Conservation (phyloP, 2,113 vertebrate species). For the Pterocles gutturalis region DNA sequence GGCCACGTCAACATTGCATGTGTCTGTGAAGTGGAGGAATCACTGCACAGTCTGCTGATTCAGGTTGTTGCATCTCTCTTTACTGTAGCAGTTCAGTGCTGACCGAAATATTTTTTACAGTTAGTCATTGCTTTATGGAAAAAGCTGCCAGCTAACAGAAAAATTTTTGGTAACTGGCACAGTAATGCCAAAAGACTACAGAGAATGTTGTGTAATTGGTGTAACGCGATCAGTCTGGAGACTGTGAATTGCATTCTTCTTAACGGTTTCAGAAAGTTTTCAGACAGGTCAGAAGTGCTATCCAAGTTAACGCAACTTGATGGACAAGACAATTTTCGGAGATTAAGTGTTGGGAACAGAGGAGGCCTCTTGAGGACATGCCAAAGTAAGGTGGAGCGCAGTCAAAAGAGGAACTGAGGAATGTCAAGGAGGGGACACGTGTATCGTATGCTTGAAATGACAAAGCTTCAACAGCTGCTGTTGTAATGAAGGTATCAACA, state of each 20-base stretch:
- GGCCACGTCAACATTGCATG: not conserved
- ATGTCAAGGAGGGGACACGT: not conserved
- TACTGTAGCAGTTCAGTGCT: not conserved
- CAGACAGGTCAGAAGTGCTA: not conserved
- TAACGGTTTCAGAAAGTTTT: not conserved
- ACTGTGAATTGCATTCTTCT: not conserved
- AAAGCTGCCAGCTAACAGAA: not conserved
- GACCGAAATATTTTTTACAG: not conserved
- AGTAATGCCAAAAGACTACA: not conserved
- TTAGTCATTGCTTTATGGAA: not conserved
- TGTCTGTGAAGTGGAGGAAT: not conserved
- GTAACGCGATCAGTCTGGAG: not conserved
- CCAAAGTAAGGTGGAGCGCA: not conserved
- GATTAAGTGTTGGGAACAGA: conserved; percentile 70
- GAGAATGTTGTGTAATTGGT: not conserved
- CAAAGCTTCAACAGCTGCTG: not conserved
- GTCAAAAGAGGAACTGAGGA: conserved; percentile 36
- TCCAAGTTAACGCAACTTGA: conserved; percentile 16
- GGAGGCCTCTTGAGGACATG: conserved; percentile 65
- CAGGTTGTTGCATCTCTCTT: not conserved
- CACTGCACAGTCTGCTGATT: not conserved
- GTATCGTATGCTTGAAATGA: not conserved
- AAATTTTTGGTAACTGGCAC: not conserved
- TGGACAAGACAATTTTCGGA: conserved; percentile 70
- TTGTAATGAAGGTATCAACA: not conserved